Conservation (phyloP, 2,797 vertebrate genomes). For the Fistularia commersonii region DNA sequence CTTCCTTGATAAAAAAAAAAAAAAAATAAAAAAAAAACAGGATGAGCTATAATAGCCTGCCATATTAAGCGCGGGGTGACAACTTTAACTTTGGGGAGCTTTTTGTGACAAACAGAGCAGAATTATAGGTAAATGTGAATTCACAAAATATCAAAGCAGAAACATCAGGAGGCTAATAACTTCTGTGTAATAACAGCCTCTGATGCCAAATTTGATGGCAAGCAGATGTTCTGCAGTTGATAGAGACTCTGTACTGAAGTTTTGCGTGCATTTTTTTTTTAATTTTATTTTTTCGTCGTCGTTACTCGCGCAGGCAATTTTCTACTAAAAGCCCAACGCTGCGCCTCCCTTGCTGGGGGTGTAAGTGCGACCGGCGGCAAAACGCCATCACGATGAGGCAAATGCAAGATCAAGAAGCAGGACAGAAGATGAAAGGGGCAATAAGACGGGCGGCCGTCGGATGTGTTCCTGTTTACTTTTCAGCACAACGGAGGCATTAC, state of each 20-base stretch:
- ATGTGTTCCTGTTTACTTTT: too few species aligned
- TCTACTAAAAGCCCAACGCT: constrained; percentile 39
- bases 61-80: constrained; percentile 19
- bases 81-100: constrained; percentile 31
- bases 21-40: too few species aligned
- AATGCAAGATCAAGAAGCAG: constrained; percentile 55
- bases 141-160: constrained; percentile 47
- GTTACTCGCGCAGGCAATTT: constrained; percentile 13
- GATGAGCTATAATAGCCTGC: constrained; percentile 25
- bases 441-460: constrained; percentile 8
- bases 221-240: constrained; percentile 58
- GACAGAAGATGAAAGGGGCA: constrained; percentile 53
- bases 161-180: constrained; percentile 55
- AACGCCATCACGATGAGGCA: constrained; percentile 19
- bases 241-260: constrained; percentile 18
- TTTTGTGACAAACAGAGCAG: too few species aligned
- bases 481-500: constrained; percentile 12
- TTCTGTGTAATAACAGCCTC: constrained; percentile 51
- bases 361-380: constrained; percentile 46
- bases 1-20: too few species aligned
- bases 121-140: too few species aligned
- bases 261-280: neutral
- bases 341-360: constrained; percentile 43
- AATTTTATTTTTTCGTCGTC: too few species aligned
- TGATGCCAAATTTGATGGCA: constrained; percentile 51